Evolutionary conservation across 2,888 invertebrate species (phyloP), one percentile per base, ranked within the genome.

Genomic region (Drosophila colorata): DNA sequence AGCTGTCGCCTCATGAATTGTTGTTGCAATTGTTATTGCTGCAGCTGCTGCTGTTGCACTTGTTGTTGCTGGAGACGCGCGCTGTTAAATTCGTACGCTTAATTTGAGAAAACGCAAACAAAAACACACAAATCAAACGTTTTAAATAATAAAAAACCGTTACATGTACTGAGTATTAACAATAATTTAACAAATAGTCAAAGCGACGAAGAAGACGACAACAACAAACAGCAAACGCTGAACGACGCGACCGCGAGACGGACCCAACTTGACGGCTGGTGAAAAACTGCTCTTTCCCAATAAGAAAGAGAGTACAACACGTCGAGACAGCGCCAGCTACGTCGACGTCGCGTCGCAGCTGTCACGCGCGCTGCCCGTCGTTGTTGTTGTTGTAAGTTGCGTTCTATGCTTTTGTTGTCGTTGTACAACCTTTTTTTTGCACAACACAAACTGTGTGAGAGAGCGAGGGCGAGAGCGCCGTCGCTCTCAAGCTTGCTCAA

Each of bases 221-320:
- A 38, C n/a, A 14, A 38, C 37, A 14, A 47, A 25, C 47, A 70
- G 70, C 58, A 78, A 61, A 72, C 65, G 65, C 1, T 65, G 43
- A 56, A 18, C 66, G 67, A 69, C 65, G 77, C 80, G 77, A 76
- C 72, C 76, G 75, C 76, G 76, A 80, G 71, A 76, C 81, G 67
- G 78, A 65, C 66, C n/a, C n/a, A 61, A 80, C 78, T 80, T 80
- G 78, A 78, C 78, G 74, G 77, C 63, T 78, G 74, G 59, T 78
- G 82, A 81, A 80, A 79, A 81, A 78, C 80, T 78, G 78, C 78
- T 78, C 80, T 78, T 80, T 76, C 80, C 77, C 80, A 76, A 80
- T 77, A 80, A 69, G 76, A 77, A 71, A 75, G 78, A 74, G 74
- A 75, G 78, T 74, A 74, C 46, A 73, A 59, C 69, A 73, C 52